Evolutionary conservation across 2,888 invertebrate genomes (phyloP), one percentile per base, ranked within the genome.

Genomic region (Cantharis rustica): DNA sequence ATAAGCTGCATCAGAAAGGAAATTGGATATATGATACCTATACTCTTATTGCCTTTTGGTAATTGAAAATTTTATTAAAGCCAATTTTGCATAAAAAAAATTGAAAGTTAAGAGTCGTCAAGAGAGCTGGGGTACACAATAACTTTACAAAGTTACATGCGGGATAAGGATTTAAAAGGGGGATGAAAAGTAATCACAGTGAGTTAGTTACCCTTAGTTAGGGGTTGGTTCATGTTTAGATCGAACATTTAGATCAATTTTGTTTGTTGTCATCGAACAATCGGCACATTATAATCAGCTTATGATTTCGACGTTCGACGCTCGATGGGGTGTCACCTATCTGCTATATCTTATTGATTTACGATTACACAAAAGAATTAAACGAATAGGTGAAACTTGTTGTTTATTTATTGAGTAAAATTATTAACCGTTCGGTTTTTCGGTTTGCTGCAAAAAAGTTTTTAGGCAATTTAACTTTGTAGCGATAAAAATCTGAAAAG

Each of bases 171-270:
- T 71, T 47, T 74, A 71, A 69, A 76, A 75, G 72, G 72, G 80
- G 85, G 87, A 86, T 87, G 77, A 86, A 86, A 83, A 85, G 84
- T 86, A 84, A 86, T 87, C 87, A 86, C 86, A 86, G 87, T 86
- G 86, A 86, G 87, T 85, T 84, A 81, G 84, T 84, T 83, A 83
- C 85, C 86, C 84, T 84, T 83, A 81, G 84, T 83, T 82, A 79
- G 79, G 84, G 85, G 85, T 83, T 83, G 84, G 85, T 85, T 87
- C 87, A 86, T 87, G 86, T 87, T 87, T 87, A 87, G 87, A 87
- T 87, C 86, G 86, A 85, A 86, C 87, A 86, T 87, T 87, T 87
- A 87, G 87, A 87, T 87, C 87, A 87, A 87, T 88, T 87, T 86
- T 87, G 87, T 88, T 87, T 87, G 87, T 87, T 87, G 87, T 87